A percentile compares a stretch with the other conserved stretches of the same genome.
These are phyloP conservation scores for Prenolepis imparis DNA, from an alignment of 2,888 invertebrate species.

Conservation along the genomic window DNA sequence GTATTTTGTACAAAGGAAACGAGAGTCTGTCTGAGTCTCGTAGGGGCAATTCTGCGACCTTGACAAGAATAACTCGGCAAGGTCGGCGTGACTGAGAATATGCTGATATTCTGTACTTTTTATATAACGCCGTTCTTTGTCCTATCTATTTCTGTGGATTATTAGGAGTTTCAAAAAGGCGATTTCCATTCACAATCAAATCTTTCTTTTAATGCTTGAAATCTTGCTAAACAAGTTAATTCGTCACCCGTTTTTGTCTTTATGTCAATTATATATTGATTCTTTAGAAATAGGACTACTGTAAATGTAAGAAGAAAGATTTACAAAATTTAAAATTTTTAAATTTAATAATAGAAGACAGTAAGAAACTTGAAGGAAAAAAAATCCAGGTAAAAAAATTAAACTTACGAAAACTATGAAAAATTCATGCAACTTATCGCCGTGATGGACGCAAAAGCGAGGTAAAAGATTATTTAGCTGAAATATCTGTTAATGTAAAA, in stretches of 20 bases:
- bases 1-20: slow-evolving; percentile 38
- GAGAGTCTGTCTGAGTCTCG: slow-evolving; percentile 32
- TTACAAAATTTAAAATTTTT: neutral
- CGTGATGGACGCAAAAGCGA: neutral
- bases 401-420: neutral
- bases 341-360: neutral
- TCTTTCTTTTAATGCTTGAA: neutral
- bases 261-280: neutral
- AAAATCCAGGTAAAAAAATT: neutral
- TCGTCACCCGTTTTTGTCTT: neutral
- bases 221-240: neutral
- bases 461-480: neutral
- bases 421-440: neutral
- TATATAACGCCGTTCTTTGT: slow-evolving; percentile 69
- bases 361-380: neutral
- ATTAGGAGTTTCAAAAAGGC: slow-evolving; percentile 61
- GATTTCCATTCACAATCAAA: neutral
- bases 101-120: slow-evolving; percentile 71
- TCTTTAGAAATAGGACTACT: neutral
- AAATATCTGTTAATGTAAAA: neutral
- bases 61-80: slow-evolving; percentile 72
- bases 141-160: slow-evolving; percentile 74
- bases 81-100: slow-evolving; percentile 65
- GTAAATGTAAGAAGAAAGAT: neutral
- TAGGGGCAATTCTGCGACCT: slow-evolving; percentile 65